Base-by-base conservation (phyloP, 2,888 invertebrate genomes). In the Drosophila emarginata region DNA sequence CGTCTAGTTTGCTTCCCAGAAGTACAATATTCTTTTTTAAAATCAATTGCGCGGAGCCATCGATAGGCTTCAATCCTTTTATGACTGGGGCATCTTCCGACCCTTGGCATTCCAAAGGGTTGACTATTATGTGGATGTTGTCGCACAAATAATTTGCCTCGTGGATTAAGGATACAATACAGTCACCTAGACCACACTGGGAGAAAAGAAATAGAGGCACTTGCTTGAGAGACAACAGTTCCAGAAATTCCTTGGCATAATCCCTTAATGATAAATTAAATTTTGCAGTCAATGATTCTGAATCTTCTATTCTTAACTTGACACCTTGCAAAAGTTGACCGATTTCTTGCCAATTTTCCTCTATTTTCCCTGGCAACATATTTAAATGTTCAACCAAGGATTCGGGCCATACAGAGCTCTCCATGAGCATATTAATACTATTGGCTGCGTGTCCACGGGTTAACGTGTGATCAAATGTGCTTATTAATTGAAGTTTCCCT, bases 1-100 rank as follows among this genome's bases (percentile, higher is more conserved):
- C 99, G 0, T 98, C 99, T 1, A 97, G 92, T 0, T 96, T 96
- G 91, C 99, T 99, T 0, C 99, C 99, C 94, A 99, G 94, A 0
- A 99, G 93, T 36, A 99, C 93, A 12, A 45, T 12, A 21, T 45
- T 45, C 11, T 21, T 21, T 1, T 21, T 45, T 21, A 45, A 21
- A 45, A 21, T 18, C 11, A 45, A 11, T 4, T 21, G 45, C 9
- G 1, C 12, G 1, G 14, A 39, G 39, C 39, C 5, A 37, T 2
- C 15, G 0, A 9, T 11, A 1, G 45, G 45, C 5, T 21, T 21
- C 4, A 45, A 7, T 45, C 45, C 18, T 21, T 45, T 18, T 21
- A 45, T 0, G 4, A 21, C 4, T 11, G 7, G 7, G 11, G 1
- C 45, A 45, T 21, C 21, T 21, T 37, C 37, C n/a, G 37, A n/a